Evolutionary conservation across 1,140 invertebrate genomes (phyloP), one percentile per base, ranked within the genome.

Genomic region (Leptopilina boulardi): DNA sequence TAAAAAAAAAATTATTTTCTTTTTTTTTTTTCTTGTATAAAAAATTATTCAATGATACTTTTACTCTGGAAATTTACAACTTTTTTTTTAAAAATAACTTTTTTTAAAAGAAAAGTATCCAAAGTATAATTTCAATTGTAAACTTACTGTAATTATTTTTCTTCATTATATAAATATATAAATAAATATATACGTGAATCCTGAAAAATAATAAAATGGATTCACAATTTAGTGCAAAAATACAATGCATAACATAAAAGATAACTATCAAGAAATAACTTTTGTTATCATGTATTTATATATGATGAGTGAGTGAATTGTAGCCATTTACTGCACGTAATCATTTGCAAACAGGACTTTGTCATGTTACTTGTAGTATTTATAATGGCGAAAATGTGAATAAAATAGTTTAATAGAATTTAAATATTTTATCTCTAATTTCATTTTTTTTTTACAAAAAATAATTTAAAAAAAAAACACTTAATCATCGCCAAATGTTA

Each of bases 361-460:
- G 59, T 66, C 59, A 66, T 66, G 59, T 66, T 66, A 34, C 26
- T 66, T 66, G 59, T 66, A 66, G 59, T 66, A 66, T 66, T 66
- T 66, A 66, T 66, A n/a, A 66, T 66, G 59, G 59, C 59, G 26
- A 15, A 66, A 26, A 66, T 66, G 59, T 66, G 59, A 66, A 66
- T 66, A 66, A 66, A 66, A 66, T 66, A 66, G 59, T 66, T 66
- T 66, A 66, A 66, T 66, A 66, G 59, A 66, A 66, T 66, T 66
- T 66, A 34, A 66, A n/a, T 66, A 2, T n/a, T 3, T 23, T 66
- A 66, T 66, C 26, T 26, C 8, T 30, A 6, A 66, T 75, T 18
- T 51, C 34, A 38, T 9, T 4, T 38, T 6, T 38, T 38, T 38
- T 38, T 38, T n/a, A n/a, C n/a, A n/a, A n/a, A n/a, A n/a, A n/a